These are phyloP conservation scores for Panorpa germanica DNA, from an alignment of 2,888 invertebrate genomes.

Conservation along the genomic window DNA sequence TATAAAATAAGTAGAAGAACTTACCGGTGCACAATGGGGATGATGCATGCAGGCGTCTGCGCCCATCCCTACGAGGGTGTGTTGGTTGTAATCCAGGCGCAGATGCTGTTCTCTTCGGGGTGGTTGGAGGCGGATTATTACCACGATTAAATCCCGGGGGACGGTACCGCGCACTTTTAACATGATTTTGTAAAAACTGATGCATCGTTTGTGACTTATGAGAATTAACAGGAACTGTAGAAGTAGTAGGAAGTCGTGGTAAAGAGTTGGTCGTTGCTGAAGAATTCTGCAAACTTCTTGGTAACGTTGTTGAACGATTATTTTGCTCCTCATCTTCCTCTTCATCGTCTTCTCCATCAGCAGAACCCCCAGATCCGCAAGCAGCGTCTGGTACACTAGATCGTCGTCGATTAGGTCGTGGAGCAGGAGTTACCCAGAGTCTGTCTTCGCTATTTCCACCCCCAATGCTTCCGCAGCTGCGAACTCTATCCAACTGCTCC, in stretches of 20 bases:
- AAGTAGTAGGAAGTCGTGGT: conserved; percentile 49
- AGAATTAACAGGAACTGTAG: conserved; percentile 24
- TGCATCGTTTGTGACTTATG: conserved; percentile 44
- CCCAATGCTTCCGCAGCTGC: conserved; percentile 71
- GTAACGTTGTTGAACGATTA: conserved; percentile 36
- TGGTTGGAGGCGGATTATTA: too few relatives aligned
- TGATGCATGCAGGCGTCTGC: conserved; percentile 26
- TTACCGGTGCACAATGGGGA: conserved; percentile 35
- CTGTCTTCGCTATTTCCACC: conserved; percentile 30
- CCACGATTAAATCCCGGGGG: conserved; percentile 64
- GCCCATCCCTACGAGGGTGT: conserved; percentile 36
- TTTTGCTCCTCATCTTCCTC: conserved; percentile 29
- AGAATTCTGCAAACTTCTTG: conserved; percentile 37
- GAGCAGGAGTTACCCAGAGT: conserved; percentile 19
- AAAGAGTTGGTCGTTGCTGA: conserved; percentile 53
- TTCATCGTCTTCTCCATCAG: conserved; percentile 32
- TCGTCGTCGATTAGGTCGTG: conserved; percentile 24
- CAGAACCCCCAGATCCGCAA: conserved; percentile 27
- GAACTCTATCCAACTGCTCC: conserved; percentile 49
- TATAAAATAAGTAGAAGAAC: conserved; percentile 21
- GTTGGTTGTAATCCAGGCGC: conserved; percentile 48
- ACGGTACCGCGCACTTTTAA: conserved; percentile 72
- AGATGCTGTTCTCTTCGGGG: conserved; percentile 53
- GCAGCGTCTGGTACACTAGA: conserved; percentile 38
- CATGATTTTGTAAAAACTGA: conserved; percentile 38